Evolutionary conservation across 1,140 invertebrate genomes (phyloP).

Genomic region (Drosophila ogumai): DNA sequence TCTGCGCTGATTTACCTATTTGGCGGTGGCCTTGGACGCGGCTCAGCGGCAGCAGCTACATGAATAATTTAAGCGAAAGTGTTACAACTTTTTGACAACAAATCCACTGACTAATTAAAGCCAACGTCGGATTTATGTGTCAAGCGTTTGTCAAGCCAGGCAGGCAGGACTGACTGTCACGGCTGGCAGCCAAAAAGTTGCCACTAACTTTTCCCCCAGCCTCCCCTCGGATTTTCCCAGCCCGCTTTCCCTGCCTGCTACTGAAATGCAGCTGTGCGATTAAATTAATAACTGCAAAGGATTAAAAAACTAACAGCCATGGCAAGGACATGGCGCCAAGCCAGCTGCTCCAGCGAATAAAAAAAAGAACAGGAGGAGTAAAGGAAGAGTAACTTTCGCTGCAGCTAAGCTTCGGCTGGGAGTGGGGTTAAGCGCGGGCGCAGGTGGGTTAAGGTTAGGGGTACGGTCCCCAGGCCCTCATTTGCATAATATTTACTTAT

Average conservation of each 20-base stretch:
- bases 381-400: conserved; percentile 60
- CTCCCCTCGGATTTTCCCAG: background rate
- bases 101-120: conserved; percentile 75
- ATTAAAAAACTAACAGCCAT: conserved; percentile 80
- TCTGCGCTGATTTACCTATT: conserved; percentile 24
- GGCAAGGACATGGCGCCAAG: conserved; percentile 65
- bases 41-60: conserved; percentile 15
- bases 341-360: conserved; percentile 50
- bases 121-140: conserved; percentile 68
- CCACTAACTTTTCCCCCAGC: conserved; percentile 20
- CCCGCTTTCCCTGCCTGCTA: background rate
- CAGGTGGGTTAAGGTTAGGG: conserved; percentile 1
- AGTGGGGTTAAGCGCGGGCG: conserved; percentile 6
- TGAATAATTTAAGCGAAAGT: conserved; percentile 63
- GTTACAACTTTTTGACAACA: conserved; percentile 46
- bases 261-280: conserved; percentile 78
- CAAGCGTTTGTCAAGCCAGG: conserved; percentile 60
- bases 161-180: conserved; percentile 35
- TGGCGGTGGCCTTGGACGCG: conserved; percentile 24
- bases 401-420: conserved; percentile 39
- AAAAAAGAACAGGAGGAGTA: background rate
- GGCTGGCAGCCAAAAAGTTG: conserved; percentile 44
- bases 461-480: conserved; percentile 52
- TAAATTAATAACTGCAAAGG: conserved; percentile 83
- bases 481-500: conserved; percentile 82